Base-by-base conservation (phyloP, 2,797 vertebrate genomes). In the Mormyrus proboscirostris region DNA sequence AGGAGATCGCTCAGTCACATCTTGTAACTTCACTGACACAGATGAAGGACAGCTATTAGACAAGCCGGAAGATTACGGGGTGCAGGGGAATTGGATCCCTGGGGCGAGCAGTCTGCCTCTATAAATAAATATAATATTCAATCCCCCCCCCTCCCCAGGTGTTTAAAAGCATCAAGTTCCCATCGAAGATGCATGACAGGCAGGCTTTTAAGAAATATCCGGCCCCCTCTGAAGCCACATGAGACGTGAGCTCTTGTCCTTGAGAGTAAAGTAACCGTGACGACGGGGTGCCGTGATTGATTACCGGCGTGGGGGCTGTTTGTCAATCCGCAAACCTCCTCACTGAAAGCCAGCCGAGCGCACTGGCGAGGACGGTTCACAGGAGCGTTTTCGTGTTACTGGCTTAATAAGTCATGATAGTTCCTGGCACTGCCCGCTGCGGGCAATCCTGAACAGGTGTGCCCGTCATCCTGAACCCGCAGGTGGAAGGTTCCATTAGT, bases 401-500 rank as follows among this genome's bases (percentile, higher is more conserved):
- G 89, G 89, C 91, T 90, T 90, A 92, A 91, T 91, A 92, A 88
- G 89, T 92, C 90, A 88, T 89, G 91, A 91, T 93, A 89, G 90
- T 91, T 92, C 91, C 90, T 90, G 89, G 86, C 7, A 2, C 33
- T 57, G 14, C 89, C 89, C 83, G 87, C 86, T 51, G 85, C 87
- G 4, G 62, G 49, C 44, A 5, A 50, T 76, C 16, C 62, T 55
- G 59, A 33, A 1, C 22, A 29, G 22, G 50, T 12, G 49, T 38
- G 51, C 33, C 22, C 51, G 14, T 86, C 51, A 55, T 57, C 49
- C 51, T 38, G 3, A 16, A 4, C 25, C 49, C 22, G n/a, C 25
- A 86, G 49, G 50, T 55, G 25, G 51, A n/a, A 55, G 33, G 84
- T 86, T 86, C 51, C 25, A 55, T 53, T 86, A 86, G 9, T 22